Evolutionary conservation across 2,797 vertebrate species (phyloP).

Genomic region (Macroramphosus scolopax): DNA sequence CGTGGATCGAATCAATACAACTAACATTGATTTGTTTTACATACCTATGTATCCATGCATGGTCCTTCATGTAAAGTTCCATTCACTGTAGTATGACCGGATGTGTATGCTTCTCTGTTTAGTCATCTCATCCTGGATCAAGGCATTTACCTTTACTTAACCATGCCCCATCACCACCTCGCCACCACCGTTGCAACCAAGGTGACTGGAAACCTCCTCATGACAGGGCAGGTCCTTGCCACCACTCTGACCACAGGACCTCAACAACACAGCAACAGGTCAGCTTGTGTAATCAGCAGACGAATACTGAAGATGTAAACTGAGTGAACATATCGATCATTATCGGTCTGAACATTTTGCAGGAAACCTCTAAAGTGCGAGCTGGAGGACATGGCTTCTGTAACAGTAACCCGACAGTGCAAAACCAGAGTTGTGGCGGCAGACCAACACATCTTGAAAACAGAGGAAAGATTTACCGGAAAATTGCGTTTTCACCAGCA

Average conservation of each 20-base stretch:
- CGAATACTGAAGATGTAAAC: neutral
- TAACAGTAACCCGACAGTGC: constrained; percentile 52
- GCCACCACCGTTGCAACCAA: constrained; percentile 71
- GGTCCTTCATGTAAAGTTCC: constrained; percentile 11
- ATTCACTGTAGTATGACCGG: neutral
- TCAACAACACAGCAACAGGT: constrained; percentile 83
- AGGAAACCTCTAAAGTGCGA: constrained; percentile 75
- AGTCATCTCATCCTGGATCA: constrained; percentile 70
- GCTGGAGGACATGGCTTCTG: constrained; percentile 63
- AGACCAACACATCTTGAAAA: constrained; percentile 58
- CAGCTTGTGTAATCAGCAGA: neutral
- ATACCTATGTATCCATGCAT: too few species aligned
- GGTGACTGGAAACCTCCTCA: constrained; percentile 78
- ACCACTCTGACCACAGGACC: constrained; percentile 78
- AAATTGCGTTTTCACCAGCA: constrained; percentile 87
- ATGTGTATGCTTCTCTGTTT: constrained; percentile 21
- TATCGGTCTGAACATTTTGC: constrained; percentile 4
- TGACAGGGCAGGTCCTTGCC: constrained; percentile 68
- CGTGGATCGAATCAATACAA: neutral
- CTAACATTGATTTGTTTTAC: too few species aligned
- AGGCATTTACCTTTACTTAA: constrained; percentile 66
- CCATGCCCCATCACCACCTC: constrained; percentile 67
- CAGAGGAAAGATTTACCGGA: constrained; percentile 70
- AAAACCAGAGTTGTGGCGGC: constrained; percentile 48
- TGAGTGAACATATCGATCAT: neutral